These are phyloP conservation scores for Triplophysa siluroides DNA, from an alignment of 2,113 vertebrate genomes.

Conservation along the genomic window DNA sequence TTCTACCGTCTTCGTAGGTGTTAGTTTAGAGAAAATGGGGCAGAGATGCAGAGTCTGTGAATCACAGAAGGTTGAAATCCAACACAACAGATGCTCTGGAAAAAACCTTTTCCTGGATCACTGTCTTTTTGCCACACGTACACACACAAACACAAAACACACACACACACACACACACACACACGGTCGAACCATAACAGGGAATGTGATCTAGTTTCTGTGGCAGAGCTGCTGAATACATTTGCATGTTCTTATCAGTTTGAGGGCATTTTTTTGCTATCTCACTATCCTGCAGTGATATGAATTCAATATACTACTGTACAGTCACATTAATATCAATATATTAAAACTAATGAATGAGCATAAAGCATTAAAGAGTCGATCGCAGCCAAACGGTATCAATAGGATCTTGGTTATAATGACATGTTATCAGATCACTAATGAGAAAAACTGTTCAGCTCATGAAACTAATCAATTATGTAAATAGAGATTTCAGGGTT, in stretches of 20 bases:
- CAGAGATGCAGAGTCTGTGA: background rate
- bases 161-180: background rate
- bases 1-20: background rate
- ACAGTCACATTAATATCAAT: too few species aligned
- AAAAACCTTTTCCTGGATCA: background rate
- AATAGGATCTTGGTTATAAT: too few species aligned
- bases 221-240: conserved; percentile 35
- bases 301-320: background rate
- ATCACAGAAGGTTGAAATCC: conserved; percentile 19
- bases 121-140: conserved; percentile 2
- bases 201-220: conserved; percentile 34
- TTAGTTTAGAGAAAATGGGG: conserved; percentile 26
- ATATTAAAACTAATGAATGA: too few species aligned
- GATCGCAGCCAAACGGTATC: too few species aligned
- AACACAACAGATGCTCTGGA: conserved; percentile 31
- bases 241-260: conserved; percentile 32
- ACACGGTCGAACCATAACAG: conserved; percentile 17
- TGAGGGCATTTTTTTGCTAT: background rate
- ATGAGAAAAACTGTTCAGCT: too few species aligned
- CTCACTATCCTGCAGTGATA: background rate
- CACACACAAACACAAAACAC: background rate
- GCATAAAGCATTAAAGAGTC: too few species aligned
- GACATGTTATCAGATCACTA: too few species aligned
- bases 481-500: too few species aligned
- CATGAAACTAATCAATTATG: too few species aligned